phyloP scores from a whole-genome alignment of 2,888 invertebrate genomes.

The Zonitis immaculata region DNA sequence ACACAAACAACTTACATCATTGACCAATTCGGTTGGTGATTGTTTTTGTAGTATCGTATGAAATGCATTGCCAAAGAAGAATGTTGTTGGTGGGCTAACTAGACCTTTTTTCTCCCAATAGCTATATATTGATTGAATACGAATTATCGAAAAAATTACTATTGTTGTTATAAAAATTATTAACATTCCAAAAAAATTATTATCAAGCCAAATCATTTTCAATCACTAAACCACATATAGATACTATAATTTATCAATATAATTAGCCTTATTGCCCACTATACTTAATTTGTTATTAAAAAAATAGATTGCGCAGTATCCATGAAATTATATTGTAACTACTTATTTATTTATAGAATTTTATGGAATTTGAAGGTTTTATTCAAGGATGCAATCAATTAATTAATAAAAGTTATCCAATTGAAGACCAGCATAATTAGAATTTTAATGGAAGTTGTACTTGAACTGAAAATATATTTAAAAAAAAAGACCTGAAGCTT shows the following conservation, averaged over 20 bases:
- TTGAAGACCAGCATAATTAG: too few relatives aligned
- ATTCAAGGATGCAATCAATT: too few relatives aligned
- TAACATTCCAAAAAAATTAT: not conserved
- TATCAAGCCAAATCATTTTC: not conserved
- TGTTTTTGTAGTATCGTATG: not conserved
- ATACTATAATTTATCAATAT: not conserved
- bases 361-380: too few relatives aligned
- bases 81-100: not conserved
- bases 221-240: not conserved
- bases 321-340: too few relatives aligned
- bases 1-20: too few relatives aligned
- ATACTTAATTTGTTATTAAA: too few relatives aligned
- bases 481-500: too few relatives aligned
- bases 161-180: not conserved
- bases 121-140: not conserved
- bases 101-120: not conserved
- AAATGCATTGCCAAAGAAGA: not conserved
- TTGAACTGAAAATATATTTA: too few relatives aligned
- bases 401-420: too few relatives aligned
- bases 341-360: too few relatives aligned
- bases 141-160: not conserved
- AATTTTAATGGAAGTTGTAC: too few relatives aligned
- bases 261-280: not conserved
- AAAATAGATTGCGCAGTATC: too few relatives aligned
- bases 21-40: not conserved